Evolutionary conservation across 2,113 vertebrate species (phyloP), one percentile per base, ranked within the genome.

Genomic region (Peromyscus leucopus): DNA sequence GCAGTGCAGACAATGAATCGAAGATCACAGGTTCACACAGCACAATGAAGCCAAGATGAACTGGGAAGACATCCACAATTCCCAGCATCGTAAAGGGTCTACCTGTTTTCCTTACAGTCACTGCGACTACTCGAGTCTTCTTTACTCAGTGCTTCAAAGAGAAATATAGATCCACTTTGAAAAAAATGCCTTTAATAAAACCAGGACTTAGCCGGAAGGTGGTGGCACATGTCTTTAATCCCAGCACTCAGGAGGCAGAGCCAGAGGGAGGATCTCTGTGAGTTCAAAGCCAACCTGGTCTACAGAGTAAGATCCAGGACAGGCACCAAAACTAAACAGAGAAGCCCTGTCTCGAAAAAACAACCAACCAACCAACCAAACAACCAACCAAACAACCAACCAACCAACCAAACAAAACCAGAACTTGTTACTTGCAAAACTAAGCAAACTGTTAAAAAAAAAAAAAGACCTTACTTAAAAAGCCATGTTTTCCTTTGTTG

Each of bases 391-490:
- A 51, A 9, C 51, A 51, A 51, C 51, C 51, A 51, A 51, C 8
- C 51, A 8, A 51, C 8, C 51, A 8, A 51, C 1, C 51, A 51
- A 51, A 6, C 48, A 51, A 51, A 10, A 83, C n/a, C 48, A 90
- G 72, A 97, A 94, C 79, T 93, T 98, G 94, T 96, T 93, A 96
- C 59, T 57, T 71, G 93, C 57, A 94, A 42, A 96, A 93, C 89
- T 74, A 95, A 91, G 94, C 84, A 83, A 55, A 61, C 46, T 92
- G 78, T 26, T 95, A 48, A 83, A 97, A 97, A 42, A 83, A 97
- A 97, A 42, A 42, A 97, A 97, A 65, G 75, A 28, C 69, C 42
- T 83, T 90, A 84, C 63, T 93, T 71, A 90, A 97, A 97, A 96
- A 97, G 13, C 15, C 65, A 5, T n/a, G 72, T 65, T 87, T 86